A percentile compares a stretch with the other conserved stretches of the same genome.
These are phyloP conservation scores for Catocala fraxini DNA, from an alignment of 2,888 invertebrate species.

Conservation along the genomic window DNA sequence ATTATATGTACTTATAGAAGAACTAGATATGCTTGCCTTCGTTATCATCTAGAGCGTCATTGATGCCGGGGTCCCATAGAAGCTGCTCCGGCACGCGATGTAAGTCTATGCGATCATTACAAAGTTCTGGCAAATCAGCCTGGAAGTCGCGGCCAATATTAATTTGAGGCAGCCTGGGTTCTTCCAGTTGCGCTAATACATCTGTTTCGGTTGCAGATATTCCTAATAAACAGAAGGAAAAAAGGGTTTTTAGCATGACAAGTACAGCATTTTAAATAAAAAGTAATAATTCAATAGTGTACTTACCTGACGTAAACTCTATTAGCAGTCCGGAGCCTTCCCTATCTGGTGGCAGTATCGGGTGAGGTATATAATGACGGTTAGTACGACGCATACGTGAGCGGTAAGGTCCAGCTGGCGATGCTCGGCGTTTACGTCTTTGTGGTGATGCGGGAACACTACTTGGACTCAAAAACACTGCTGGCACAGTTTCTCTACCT, in stretches of 20 bases:
- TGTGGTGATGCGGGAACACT: conserved; percentile 91
- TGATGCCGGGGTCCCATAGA: conserved; percentile 95
- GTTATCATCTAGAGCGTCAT: conserved; percentile 90
- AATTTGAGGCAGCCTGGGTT: conserved; percentile 90
- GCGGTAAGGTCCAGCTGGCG: conserved; percentile 87
- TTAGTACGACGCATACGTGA: conserved; percentile 83
- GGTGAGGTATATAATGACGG: conserved; percentile 95
- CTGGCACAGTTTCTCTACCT: conserved; percentile 91
- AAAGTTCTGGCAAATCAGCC: conserved; percentile 91
- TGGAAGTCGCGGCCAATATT: conserved; percentile 96
- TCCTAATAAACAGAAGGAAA: conserved; percentile 45
- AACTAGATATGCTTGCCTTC: conserved; percentile 87
- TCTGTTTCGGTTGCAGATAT: conserved; percentile 66
- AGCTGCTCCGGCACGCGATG: conserved; percentile 90
- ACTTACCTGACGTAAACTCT: conserved; percentile 74
- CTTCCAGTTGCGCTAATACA: conserved; percentile 71
- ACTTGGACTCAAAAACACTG: conserved; percentile 93
- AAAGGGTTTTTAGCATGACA: too few species aligned
- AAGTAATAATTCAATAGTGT: too few species aligned
- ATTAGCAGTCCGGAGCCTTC: conserved; percentile 95
- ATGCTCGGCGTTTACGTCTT: conserved; percentile 89
- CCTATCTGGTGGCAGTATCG: conserved; percentile 97
- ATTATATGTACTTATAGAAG: too few species aligned
- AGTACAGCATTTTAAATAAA: too few species aligned
- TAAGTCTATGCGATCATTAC: conserved; percentile 81